A percentile compares a stretch with the other conserved stretches of the same genome.
These are phyloP conservation scores for Ganaspis sp. DNA, from an alignment of 1,140 invertebrate species.

Conservation along the genomic window DNA sequence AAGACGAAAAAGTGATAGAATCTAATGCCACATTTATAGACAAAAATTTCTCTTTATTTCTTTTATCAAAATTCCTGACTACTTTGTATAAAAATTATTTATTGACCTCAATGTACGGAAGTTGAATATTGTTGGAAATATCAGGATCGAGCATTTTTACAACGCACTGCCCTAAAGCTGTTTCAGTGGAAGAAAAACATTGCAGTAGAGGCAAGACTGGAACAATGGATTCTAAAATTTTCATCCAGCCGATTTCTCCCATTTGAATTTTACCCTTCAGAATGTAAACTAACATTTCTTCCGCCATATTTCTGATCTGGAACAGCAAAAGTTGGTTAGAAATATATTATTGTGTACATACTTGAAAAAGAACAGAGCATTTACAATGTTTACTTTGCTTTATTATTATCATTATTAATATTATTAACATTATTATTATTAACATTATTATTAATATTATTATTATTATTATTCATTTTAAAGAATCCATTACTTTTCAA, in stretches of 20 bases:
- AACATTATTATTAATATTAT: too few species aligned
- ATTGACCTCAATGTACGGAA: conserved; percentile 75
- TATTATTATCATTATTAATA: too few species aligned
- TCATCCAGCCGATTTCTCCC: conserved; percentile 78
- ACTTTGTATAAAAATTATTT: not conserved
- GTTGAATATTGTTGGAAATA: conserved; percentile 76
- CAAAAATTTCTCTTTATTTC: not conserved
- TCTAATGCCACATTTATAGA: too few species aligned
- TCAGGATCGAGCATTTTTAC: conserved; percentile 81
- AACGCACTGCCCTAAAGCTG: conserved; percentile 77
- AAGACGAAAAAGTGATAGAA: too few species aligned
- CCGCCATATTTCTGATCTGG: conserved; percentile 77
- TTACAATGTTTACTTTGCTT: too few species aligned
- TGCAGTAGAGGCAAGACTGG: conserved; percentile 77
- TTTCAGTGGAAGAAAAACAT: conserved; percentile 69
- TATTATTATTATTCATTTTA: not conserved
- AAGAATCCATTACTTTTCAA: too few species aligned
- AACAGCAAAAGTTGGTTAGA: conserved; percentile 44
- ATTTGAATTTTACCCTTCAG: conserved; percentile 80
- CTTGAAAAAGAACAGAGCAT: too few species aligned
- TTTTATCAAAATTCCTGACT: not conserved
- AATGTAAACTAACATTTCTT: conserved; percentile 79
- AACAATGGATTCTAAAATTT: conserved; percentile 77
- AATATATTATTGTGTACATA: conserved; percentile 21
- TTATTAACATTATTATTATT: too few species aligned